phyloP scores from a whole-genome alignment of 1,140 invertebrate genomes.

The Bombus waltoni region DNA sequence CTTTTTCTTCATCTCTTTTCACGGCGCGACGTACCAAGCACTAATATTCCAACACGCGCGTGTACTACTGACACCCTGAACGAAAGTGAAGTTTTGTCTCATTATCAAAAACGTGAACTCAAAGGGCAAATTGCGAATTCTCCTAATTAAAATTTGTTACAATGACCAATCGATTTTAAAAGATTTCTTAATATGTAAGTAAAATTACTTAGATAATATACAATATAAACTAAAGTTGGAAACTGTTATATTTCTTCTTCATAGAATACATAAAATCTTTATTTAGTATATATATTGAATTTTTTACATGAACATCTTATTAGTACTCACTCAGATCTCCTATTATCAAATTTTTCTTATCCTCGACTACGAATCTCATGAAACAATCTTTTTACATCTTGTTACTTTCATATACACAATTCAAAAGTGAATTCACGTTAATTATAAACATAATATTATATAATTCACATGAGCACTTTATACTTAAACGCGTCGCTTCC shows the following conservation, averaged over 20 bases:
- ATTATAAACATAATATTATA: background rate
- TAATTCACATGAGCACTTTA: background rate
- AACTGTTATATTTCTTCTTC: background rate
- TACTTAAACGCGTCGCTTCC: background rate
- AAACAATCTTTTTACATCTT: background rate
- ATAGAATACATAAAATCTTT: background rate
- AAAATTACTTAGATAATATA: background rate
- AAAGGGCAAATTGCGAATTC: background rate
- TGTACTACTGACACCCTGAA: background rate
- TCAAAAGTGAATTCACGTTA: background rate
- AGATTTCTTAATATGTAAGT: constrained; percentile 8
- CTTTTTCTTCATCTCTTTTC: constrained; percentile 21
- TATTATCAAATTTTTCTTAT: background rate
- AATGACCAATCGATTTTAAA: background rate
- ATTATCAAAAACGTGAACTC: background rate
- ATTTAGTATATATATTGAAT: background rate
- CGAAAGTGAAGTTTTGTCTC: background rate
- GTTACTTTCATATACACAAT: background rate
- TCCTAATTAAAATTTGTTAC: background rate
- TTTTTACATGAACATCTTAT: too few relatives aligned
- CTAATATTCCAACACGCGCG: background rate
- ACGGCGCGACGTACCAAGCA: background rate
- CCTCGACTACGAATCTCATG: background rate
- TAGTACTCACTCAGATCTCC: background rate
- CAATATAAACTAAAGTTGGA: too few relatives aligned